Evolutionary conservation across 2,888 invertebrate genomes (phyloP).

Genomic region (Aporophyla lueneburgensis): DNA sequence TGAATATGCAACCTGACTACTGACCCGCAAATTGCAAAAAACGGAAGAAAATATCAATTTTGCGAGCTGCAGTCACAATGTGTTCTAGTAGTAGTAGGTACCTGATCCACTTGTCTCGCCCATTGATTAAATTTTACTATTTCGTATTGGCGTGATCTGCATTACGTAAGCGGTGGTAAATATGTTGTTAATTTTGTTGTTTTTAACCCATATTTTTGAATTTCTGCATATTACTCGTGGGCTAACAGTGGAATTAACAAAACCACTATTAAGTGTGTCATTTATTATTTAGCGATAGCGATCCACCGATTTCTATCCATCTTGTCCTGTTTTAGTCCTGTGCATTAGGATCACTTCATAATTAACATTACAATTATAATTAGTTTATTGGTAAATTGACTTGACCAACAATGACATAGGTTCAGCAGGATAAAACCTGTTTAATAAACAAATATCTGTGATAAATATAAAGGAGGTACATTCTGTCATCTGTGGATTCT

Average conservation of each 20-base stretch:
- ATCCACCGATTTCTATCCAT: neutral
- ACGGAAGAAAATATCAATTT: too few relatives aligned
- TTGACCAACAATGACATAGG: neutral
- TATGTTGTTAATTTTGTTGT: neutral
- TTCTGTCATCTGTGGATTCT: conserved; percentile 8
- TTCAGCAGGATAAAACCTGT: neutral
- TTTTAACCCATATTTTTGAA: too few relatives aligned
- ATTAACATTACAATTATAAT: neutral
- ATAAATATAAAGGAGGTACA: neutral
- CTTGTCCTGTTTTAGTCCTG: neutral
- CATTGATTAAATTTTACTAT: neutral
- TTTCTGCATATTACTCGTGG: neutral
- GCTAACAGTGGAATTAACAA: neutral
- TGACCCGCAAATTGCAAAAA: too few relatives aligned
- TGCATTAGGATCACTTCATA: neutral
- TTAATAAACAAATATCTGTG: neutral
- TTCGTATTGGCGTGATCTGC: neutral
- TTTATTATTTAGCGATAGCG: neutral
- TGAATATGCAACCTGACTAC: too few relatives aligned
- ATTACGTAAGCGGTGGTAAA: neutral
- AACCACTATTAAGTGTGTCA: neutral
- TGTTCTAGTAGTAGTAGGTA: neutral
- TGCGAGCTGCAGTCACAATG: neutral
- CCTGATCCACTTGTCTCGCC: neutral
- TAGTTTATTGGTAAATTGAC: neutral